Evolutionary conservation across 2,888 invertebrate genomes (phyloP), one percentile per base, ranked within the genome.

Genomic region (Caprella mutica): DNA sequence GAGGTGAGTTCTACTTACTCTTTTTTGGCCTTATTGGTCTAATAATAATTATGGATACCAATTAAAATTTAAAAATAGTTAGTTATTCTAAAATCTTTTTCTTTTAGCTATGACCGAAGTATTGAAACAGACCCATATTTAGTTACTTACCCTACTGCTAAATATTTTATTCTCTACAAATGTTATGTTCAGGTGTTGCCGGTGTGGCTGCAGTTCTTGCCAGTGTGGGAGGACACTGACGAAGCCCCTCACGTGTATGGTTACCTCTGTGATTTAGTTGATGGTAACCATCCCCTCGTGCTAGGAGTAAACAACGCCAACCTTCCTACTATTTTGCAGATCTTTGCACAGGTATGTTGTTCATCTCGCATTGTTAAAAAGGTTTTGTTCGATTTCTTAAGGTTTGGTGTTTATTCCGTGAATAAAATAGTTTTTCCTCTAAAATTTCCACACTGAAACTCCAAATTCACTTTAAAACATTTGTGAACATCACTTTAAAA

Each of bases 231-330:
- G 71, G 98, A 99, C 74, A 81, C 83, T 14, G 97, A 96, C 68
- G 98, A 98, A 76, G 88, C 94, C 50, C 87, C 88, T 24, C 89
- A 93, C 71, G 87, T 98, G 65, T 99, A 96, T 74, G 86, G 86
- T 58, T 89, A 94, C 73, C 77, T 99, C 66, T 94, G 94, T 76
- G 94, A 96, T 77, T 79, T 97, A 67, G 85, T 94, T 65, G 91
- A 93, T 74, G 80, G 82, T 68, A 92, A 93, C 71, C 86, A 96
- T 76, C 84, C 88, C 21, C 77, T 83, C 58, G 82, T 96, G 62
- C 77, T 92, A 70, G 92, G 92, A 55, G 81, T 81, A 58, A 84
- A 91, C 70, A 89, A 92, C 69, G 79, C 82, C 68, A 96, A 96
- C 74, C 80, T 97, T 69, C 91, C 91, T 60, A 81, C 82, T 65